A percentile compares a stretch with the other conserved stretches of the same genome.
These are phyloP conservation scores for Nephrocerus scutellatus DNA, from an alignment of 2,888 invertebrate genomes.

Conservation along the genomic window DNA sequence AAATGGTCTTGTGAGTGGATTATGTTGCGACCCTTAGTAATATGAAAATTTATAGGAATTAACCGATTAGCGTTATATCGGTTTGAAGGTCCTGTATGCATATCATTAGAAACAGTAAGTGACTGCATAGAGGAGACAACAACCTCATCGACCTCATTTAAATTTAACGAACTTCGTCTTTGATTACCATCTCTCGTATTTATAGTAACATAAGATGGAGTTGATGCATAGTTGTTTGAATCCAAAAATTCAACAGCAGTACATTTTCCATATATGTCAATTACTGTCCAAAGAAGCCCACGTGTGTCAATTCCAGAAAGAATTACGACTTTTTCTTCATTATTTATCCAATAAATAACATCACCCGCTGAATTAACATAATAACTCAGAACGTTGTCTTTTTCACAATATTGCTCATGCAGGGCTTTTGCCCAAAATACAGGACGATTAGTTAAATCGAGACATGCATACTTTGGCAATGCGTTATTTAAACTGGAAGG, in stretches of 20 bases:
- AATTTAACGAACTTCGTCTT: too few relatives aligned
- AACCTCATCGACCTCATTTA: too few relatives aligned
- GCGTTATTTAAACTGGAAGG: conserved; percentile 69
- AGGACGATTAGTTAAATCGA: conserved; percentile 92
- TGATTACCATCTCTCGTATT: conserved; percentile 32
- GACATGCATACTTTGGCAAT: conserved; percentile 95
- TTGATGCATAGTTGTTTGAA: conserved; percentile 55
- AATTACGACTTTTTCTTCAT: conserved; percentile 90
- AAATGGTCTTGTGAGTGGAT: conserved; percentile 68
- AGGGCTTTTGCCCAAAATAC: conserved; percentile 99
- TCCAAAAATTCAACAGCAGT: conserved; percentile 89
- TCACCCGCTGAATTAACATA: conserved; percentile 89
- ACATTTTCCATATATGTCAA: conserved; percentile 97
- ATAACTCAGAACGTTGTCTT: conserved; percentile 82
- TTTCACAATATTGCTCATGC: conserved; percentile 80
- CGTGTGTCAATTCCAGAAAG: conserved; percentile 80
- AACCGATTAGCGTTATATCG: conserved; percentile 59
- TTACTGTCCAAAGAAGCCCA: conserved; percentile 82
- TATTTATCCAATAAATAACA: conserved; percentile 92
- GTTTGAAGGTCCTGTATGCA: too few relatives aligned
- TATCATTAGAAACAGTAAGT: conserved; percentile 55
- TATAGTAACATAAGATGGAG: conserved; percentile 45
- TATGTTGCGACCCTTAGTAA: conserved; percentile 79
- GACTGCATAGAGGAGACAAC: conserved; percentile 60
- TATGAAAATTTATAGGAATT: conserved; percentile 62